Percentiles rank a stretch among this genome's conserved stretches.
Evolutionary conservation across 2,888 invertebrate species (phyloP).

Genomic region (Aphodius granarius): DNA sequence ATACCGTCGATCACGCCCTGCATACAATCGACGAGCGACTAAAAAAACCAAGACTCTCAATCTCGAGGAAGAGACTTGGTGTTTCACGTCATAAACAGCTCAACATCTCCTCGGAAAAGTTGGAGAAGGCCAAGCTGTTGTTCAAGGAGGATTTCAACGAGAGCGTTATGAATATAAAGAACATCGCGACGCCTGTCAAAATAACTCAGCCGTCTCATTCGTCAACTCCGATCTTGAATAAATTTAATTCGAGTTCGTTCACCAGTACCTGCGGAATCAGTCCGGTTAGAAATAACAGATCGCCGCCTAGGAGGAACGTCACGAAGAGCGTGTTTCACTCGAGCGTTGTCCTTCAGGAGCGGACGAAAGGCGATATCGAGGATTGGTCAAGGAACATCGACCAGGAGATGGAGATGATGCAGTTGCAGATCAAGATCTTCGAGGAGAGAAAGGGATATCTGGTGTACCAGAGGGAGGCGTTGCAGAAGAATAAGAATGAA

Average conservation of each 20-base stretch:
- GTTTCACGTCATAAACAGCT: slow-evolving; percentile 42
- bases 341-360: slow-evolving; percentile 10
- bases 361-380: slow-evolving; percentile 21
- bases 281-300: background rate
- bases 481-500: slow-evolving; percentile 33
- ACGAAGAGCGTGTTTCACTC: background rate
- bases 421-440: slow-evolving; percentile 38
- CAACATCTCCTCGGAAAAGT: slow-evolving; percentile 41
- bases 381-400: slow-evolving; percentile 27
- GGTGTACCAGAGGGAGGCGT: slow-evolving; percentile 31
- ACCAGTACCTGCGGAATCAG: background rate
- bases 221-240: background rate
- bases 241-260: background rate
- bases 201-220: background rate
- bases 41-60: background rate
- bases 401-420: slow-evolving; percentile 35
- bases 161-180: background rate
- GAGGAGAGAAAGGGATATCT: slow-evolving; percentile 38
- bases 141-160: slow-evolving; percentile 24
- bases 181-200: background rate
- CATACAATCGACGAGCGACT: slow-evolving; percentile 19
- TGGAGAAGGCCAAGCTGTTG: slow-evolving; percentile 26
- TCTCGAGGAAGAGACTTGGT: slow-evolving; percentile 40
- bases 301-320: background rate
- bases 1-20: slow-evolving; percentile 22